phyloP scores from a whole-genome alignment of 2,797 vertebrate genomes.

The Sebastes reedi region DNA sequence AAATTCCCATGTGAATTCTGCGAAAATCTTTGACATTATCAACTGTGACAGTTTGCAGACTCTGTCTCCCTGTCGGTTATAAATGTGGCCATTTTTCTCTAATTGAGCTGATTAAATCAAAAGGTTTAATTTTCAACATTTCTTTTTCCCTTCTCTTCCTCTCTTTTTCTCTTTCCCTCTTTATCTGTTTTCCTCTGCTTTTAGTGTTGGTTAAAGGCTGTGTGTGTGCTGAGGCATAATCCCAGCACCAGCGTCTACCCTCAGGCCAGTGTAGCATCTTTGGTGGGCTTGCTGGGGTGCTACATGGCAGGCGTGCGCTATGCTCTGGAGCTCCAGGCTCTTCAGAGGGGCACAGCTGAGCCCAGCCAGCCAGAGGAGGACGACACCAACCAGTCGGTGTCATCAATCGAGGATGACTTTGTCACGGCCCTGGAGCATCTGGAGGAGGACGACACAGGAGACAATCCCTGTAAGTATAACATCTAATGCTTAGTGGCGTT shows the following conservation, averaged over 20 bases:
- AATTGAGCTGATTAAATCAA: background rate
- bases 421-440: slow-evolving; percentile 97
- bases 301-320: slow-evolving; percentile 90
- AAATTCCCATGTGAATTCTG: slow-evolving; percentile 22
- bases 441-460: slow-evolving; percentile 90
- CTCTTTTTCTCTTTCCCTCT: background rate
- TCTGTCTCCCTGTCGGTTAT: background rate
- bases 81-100: background rate
- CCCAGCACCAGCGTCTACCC: slow-evolving; percentile 75
- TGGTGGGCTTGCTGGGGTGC: slow-evolving; percentile 90
- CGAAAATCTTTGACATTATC: background rate
- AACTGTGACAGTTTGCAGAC: background rate
- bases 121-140: background rate
- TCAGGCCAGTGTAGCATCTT: slow-evolving; percentile 80
- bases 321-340: slow-evolving; percentile 85
- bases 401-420: slow-evolving; percentile 99
- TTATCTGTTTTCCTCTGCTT: slow-evolving; percentile 41
- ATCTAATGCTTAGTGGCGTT: background rate
- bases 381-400: slow-evolving; percentile 97
- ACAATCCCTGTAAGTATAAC: slow-evolving; percentile 63
- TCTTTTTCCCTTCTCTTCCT: background rate
- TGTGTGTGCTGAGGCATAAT: slow-evolving; percentile 91
- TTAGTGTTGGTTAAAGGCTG: slow-evolving; percentile 83
- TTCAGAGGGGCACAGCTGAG: slow-evolving; percentile 78
- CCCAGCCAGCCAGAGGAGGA: slow-evolving; percentile 88